These are phyloP conservation scores for Gallinago solitaria DNA, from an alignment of 2,797 vertebrate genomes.

Conservation along the genomic window DNA sequence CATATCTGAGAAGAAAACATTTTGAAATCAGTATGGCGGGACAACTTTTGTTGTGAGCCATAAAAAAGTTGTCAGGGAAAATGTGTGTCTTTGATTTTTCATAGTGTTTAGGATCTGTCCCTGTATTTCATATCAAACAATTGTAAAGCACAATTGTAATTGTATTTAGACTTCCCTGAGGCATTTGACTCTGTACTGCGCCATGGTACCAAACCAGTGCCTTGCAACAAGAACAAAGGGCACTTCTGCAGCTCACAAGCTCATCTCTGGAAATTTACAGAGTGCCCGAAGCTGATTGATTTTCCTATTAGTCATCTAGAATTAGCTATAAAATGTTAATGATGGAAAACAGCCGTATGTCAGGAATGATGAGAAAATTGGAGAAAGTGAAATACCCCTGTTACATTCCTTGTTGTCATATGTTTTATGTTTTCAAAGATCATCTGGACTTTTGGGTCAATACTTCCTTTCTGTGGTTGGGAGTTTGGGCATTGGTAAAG, in stretches of 20 bases:
- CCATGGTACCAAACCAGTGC: background rate
- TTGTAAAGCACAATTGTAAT: background rate
- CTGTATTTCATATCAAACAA: background rate
- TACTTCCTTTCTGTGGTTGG: background rate
- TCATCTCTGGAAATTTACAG: background rate
- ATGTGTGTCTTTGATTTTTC: background rate
- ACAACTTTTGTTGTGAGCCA: background rate
- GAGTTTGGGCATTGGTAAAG: background rate
- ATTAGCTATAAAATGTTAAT: background rate
- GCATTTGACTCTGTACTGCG: background rate
- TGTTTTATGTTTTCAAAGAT: background rate
- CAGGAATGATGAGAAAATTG: background rate
- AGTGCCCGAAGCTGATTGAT: background rate
- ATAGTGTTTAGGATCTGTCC: background rate
- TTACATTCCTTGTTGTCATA: background rate
- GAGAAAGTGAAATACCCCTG: background rate
- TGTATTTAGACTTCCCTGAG: background rate
- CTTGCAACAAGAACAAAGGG: background rate
- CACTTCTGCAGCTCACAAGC: background rate
- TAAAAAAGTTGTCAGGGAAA: background rate
- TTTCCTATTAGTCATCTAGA: background rate
- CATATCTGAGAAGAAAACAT: background rate
- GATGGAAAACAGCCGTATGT: background rate
- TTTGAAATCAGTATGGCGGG: background rate
- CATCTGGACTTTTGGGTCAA: background rate